Evolutionary conservation across 2,113 vertebrate genomes (phyloP), one percentile per base, ranked within the genome.

Genomic region (Anser cygnoides): DNA sequence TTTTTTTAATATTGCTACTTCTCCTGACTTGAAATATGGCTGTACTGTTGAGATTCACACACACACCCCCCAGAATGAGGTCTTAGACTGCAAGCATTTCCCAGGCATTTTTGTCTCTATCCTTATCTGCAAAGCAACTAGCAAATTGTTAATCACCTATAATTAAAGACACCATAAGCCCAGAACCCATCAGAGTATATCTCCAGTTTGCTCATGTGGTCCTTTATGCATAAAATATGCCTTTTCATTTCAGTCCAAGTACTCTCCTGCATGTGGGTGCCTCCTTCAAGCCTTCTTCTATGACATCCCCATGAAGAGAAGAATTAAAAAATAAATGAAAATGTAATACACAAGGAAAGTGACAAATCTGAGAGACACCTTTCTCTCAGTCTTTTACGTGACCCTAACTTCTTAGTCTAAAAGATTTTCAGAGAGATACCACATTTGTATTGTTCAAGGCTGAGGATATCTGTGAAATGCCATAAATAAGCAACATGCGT

Each of bases 101-200:
- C 66, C 84, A 93, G 61, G 43, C 65, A 72, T 37, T 96, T 95
- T 86, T 87, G 37, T 79, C 80, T 90, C 88, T 61, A 44, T 49
- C 61, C 28, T 66, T 72, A 65, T 61, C 92, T 93, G 79, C 68
- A 94, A 94, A 94, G 73, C 33, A 94, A 89, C 68, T 31, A 89
- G 39, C 54, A 91, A 93, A 84, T 76, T 96, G 57, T 90, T 93
- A 92, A 96, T 88, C 35, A 90, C 87, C 44, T 91, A 82, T 87
- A 90, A 96, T 95, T 94, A 93, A 95, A 94, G 65, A 88, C 28
- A 65, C 46, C 65, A 61, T 49, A 90, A 94, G 43, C 61, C 79
- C 83, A 89, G 66, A 95, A 91, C 21, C 52, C 85, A 91, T 84
- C 65, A 72, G 50, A 81, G 26, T 78, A 9, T 54, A 67, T 78